Conservation (phyloP, 2,113 vertebrate species). For the Stomatorhinus ivindoensis region DNA sequence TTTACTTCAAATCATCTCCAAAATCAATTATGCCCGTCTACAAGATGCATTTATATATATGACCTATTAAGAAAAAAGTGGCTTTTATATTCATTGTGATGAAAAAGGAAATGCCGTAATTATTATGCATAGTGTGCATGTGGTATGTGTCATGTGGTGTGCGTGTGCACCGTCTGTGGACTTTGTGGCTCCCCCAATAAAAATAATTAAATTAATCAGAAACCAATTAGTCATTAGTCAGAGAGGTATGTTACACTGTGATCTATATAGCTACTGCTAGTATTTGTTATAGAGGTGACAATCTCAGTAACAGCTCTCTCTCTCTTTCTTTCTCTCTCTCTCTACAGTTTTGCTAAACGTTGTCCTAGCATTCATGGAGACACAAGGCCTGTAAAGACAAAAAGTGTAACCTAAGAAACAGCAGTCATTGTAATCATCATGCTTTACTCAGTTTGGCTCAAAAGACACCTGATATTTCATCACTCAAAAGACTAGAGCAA, state of each 20-base stretch:
- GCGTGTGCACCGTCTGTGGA: constrained; percentile 49
- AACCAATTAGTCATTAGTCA: constrained; percentile 33
- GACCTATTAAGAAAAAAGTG: constrained; percentile 23
- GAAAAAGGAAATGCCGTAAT: constrained; percentile 36
- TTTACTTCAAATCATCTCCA: background rate
- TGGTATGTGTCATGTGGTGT: constrained; percentile 26
- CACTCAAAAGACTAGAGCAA: background rate
- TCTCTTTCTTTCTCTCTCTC: background rate
- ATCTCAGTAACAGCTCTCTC: constrained; percentile 43
- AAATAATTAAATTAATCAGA: constrained; percentile 52
- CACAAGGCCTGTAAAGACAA: background rate
- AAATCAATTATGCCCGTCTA: background rate
- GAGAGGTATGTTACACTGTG: constrained; percentile 40
- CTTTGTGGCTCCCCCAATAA: constrained; percentile 50
- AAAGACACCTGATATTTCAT: background rate
- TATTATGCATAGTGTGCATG: constrained; percentile 38
- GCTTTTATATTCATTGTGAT: constrained; percentile 15
- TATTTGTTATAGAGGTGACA: constrained; percentile 33
- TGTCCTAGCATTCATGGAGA: background rate
- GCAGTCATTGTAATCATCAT: background rate
- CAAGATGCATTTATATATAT: constrained; percentile 14
- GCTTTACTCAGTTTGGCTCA: background rate
- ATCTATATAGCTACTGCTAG: constrained; percentile 37
- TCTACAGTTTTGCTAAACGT: background rate
- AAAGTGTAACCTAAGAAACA: background rate